Base-by-base conservation (phyloP, 2,113 vertebrate genomes). In the Ramphastos sulfuratus region DNA sequence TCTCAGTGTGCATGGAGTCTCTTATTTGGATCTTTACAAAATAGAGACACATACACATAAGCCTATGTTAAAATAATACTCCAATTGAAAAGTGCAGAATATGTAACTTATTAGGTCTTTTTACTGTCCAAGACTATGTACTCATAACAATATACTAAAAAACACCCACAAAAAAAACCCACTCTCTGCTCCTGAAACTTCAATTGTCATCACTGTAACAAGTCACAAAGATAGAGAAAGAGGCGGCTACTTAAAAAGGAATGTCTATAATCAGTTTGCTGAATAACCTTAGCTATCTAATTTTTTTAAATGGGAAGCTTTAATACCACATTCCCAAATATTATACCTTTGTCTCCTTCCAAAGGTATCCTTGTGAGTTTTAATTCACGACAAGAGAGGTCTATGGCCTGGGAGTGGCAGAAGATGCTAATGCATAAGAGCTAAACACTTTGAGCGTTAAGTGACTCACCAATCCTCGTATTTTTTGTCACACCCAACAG, bases 11-110 rank as follows among this genome's bases (percentile, higher is more conserved):
- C 10, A 33, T 11, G 10, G 7, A 12, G 9, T 52, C 21, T 71
- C 46, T 77, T 46, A 25, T 75, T 59, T 76, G 27, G 30, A 63
- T 28, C 15, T n/a, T 11, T 66, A 28, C 52, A 63, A n/a, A n/a
- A n/a, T n/a, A n/a, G n/a, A n/a, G n/a, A 39, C 17, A 46, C 0
- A 67, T 35, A 30, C 1, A 2, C 3, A 3, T 46, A 85, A 54
- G 1, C 6, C 50, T 18, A 14, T 6, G 73, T 76, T 80, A 37
- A 60, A 35, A 72, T 7, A 30, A 21, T 14, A 64, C 5, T 87
- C 27, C 31, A 67, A 67, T n/a, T 24, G 20, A 83, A 85, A 42
- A 42, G 6, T 31, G 8, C 14, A 81, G 60, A 83, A 42, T 28
- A 65, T 73, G 18, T 46, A 86, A 71, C 18, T 25, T 10, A 21